phyloP scores from a whole-genome alignment of 2,797 vertebrate species.

The Lophius americanus region DNA sequence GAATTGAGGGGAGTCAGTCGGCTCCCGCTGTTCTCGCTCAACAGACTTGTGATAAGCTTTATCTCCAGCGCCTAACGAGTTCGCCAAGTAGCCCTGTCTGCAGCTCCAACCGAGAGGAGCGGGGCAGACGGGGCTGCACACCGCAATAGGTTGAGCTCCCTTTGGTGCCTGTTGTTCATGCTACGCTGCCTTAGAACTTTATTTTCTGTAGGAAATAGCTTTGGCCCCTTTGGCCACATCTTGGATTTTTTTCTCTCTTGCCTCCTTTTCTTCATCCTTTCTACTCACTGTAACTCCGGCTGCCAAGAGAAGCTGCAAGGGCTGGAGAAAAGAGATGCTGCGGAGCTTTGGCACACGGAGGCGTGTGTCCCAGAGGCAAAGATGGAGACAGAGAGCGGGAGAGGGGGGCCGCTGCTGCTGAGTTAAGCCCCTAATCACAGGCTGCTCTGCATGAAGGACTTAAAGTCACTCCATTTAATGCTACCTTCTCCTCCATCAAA shows the following conservation, averaged over 20 bases:
- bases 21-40: conserved; percentile 64
- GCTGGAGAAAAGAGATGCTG: conserved; percentile 65
- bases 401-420: conserved; percentile 58
- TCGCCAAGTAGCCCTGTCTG: conserved; percentile 51
- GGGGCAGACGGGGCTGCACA: conserved; percentile 16
- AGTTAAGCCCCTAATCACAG: conserved; percentile 79
- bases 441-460: conserved; percentile 77
- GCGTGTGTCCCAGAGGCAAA: conserved; percentile 68
- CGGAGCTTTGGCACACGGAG: conserved; percentile 69
- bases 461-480: conserved; percentile 80
- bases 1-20: conserved; percentile 61
- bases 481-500: conserved; percentile 75
- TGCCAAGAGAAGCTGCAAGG: conserved; percentile 70
- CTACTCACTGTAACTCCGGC: conserved; percentile 69
- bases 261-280: conserved; percentile 67
- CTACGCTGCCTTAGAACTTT: conserved; percentile 65
- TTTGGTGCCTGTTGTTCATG: conserved; percentile 63
- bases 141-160: conserved; percentile 54
- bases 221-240: conserved; percentile 65
- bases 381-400: conserved; percentile 60
- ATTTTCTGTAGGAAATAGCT: conserved; percentile 68
- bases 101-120: conserved; percentile 51
- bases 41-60: conserved; percentile 73
- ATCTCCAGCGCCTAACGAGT: conserved; percentile 73
- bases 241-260: conserved; percentile 70